phyloP scores from a whole-genome alignment of 2,888 invertebrate genomes.

The Drosophila ustulata region DNA sequence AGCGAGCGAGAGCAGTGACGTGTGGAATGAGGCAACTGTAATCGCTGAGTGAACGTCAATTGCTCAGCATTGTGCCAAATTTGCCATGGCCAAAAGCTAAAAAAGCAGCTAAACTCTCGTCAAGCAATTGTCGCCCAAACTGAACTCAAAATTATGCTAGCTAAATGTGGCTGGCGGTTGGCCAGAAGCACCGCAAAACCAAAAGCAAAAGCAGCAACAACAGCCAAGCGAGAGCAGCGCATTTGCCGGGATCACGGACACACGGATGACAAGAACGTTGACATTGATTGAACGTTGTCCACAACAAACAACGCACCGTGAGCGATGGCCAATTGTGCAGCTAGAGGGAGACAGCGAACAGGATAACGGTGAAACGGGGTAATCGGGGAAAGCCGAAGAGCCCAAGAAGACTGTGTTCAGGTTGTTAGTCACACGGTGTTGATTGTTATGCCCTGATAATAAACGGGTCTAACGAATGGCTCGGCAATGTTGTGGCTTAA shows the following conservation, averaged over 20 bases:
- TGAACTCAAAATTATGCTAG: conserved; percentile 65
- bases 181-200: conserved; percentile 9
- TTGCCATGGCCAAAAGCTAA: conserved; percentile 27
- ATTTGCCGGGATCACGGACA: conserved; percentile 33
- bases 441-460: conserved; percentile 51
- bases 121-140: conserved; percentile 20
- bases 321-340: conserved; percentile 30
- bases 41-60: conserved; percentile 52
- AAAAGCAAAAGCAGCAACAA: conserved; percentile 20
- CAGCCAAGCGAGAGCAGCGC: conserved; percentile 9
- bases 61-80: conserved; percentile 54
- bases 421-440: conserved; percentile 56
- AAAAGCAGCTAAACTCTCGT: not conserved
- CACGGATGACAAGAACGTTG: conserved; percentile 64
- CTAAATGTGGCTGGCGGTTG: conserved; percentile 59
- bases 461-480: conserved; percentile 42
- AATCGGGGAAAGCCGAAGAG: not conserved
- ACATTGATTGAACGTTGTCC: conserved; percentile 80
- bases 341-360: not conserved
- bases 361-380: not conserved
- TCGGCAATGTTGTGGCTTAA: conserved; percentile 18
- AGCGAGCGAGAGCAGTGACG: not conserved
- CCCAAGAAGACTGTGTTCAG: conserved; percentile 11
- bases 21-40: conserved; percentile 20
- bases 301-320: conserved; percentile 62